Evolutionary conservation across 2,113 vertebrate genomes (phyloP), one percentile per base, ranked within the genome.

Genomic region (Carollia perspicillata): DNA sequence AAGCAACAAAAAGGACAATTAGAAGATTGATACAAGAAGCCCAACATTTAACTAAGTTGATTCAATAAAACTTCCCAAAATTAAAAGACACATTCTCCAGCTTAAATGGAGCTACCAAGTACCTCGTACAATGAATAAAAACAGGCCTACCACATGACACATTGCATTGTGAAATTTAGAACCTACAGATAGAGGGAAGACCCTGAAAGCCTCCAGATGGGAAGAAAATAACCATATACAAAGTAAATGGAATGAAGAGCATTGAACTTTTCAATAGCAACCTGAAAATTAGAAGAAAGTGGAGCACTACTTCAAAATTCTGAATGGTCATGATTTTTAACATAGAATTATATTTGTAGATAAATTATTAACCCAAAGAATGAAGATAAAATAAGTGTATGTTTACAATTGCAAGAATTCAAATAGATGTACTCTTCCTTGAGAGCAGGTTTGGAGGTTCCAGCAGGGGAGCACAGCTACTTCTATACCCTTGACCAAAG

Each of bases 1-100:
- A 84, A 69, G 8, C n/a, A 84, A 80, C 18, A 71, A 96, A 93
- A 96, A 60, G 33, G n/a, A 80, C 69, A 88, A 47, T 55, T 66
- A 65, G 44, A 65, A 75, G 17, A 85, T 37, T 93, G 33, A 63
- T 71, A 35, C n/a, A 84, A 83, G 33, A 95, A 71, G 16, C 63
- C 49, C 26, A 89, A 10, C 6, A 58, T 58, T 4, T 8, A 74
- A 40, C 13, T 81, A 77, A 83, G 71, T 66, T 89, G 87, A 85
- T 84, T 94, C 58, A 84, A 84, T 84, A 85, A 86, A 92, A 74
- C 47, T 49, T 74, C 28, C 11, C 44, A 51, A 74, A 83, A 85
- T 93, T 83, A 81, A 89, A 95, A 69, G 40, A 79, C 4, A 28
- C 3, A 77, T 63, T 92, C 14, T 84, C 26, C 20, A 60, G 12